These are phyloP conservation scores for Xestoiulus laeticollis DNA, from an alignment of 2,888 invertebrate species.

Conservation along the genomic window DNA sequence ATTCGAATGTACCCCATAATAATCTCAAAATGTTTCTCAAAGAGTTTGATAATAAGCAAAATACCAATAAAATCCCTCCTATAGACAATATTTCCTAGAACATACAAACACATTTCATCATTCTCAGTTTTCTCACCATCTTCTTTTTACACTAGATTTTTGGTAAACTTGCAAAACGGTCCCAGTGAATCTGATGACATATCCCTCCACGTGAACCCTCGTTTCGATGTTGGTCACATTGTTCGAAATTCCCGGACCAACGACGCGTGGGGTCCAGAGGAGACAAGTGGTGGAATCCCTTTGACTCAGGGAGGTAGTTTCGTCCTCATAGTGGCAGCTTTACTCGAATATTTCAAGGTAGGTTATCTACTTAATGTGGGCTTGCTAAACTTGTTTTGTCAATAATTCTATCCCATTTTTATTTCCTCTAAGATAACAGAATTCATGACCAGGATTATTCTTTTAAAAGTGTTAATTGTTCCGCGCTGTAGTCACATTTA, in stretches of 20 bases:
- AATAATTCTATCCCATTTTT: too few relatives aligned
- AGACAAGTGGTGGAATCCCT: conserved; percentile 51
- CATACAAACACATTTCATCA: neutral
- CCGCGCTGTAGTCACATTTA: too few relatives aligned
- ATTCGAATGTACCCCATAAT: too few relatives aligned
- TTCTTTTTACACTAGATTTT: neutral
- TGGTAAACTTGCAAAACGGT: conserved; percentile 48
- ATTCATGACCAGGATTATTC: too few relatives aligned
- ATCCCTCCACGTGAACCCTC: conserved; percentile 52
- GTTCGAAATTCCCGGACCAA: conserved; percentile 47
- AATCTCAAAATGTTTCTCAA: too few relatives aligned
- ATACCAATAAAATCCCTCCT: too few relatives aligned
- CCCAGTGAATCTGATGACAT: conserved; percentile 49
- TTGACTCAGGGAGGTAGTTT: conserved; percentile 50
- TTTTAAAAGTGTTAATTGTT: too few relatives aligned
- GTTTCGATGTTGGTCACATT: conserved; percentile 46
- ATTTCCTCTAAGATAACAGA: too few relatives aligned
- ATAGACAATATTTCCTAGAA: too few relatives aligned
- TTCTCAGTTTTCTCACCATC: neutral
- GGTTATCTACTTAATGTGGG: neutral
- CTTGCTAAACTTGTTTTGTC: too few relatives aligned
- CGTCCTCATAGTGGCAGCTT: conserved; percentile 48
- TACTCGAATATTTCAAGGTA: conserved; percentile 52
- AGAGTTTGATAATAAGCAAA: too few relatives aligned
- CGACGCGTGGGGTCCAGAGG: conserved; percentile 50